Evolutionary conservation across 2,797 vertebrate species (phyloP).

Genomic region (Oophaga sylvatica): DNA sequence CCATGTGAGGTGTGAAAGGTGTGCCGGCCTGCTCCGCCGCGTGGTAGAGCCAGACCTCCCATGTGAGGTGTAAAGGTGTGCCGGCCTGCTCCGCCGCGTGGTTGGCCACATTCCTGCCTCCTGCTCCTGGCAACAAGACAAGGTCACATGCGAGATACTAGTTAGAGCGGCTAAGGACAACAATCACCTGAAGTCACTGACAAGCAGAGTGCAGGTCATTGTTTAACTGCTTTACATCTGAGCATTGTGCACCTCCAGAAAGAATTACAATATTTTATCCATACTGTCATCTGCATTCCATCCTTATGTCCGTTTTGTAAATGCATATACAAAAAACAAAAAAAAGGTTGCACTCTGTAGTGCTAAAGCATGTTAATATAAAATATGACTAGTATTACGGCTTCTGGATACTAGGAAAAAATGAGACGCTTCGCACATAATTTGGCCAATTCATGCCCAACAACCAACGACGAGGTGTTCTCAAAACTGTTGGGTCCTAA

Average conservation of each 20-base stretch:
- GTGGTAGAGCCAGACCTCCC: constrained; percentile 5
- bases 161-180: constrained; percentile 51
- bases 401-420: no score
- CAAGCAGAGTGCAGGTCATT: neutral
- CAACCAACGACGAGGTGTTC: no score
- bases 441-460: no score
- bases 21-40: neutral
- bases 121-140: constrained; percentile 18
- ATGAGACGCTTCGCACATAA: no score
- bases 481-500: no score
- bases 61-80: constrained; percentile 5
- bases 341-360: no score
- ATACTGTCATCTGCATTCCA: no score
- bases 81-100: neutral
- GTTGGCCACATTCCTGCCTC: constrained; percentile 31
- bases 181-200: constrained; percentile 3
- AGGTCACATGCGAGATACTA: constrained; percentile 43
- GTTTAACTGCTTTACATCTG: neutral
- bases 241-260: neutral
- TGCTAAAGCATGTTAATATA: no score
- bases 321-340: no score
- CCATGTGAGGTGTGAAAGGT: neutral
- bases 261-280: no score
- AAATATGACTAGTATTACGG: no score
- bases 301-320: no score